Conservation (phyloP, 2,113 vertebrate species). For the Xiphophorus maculatus region DNA sequence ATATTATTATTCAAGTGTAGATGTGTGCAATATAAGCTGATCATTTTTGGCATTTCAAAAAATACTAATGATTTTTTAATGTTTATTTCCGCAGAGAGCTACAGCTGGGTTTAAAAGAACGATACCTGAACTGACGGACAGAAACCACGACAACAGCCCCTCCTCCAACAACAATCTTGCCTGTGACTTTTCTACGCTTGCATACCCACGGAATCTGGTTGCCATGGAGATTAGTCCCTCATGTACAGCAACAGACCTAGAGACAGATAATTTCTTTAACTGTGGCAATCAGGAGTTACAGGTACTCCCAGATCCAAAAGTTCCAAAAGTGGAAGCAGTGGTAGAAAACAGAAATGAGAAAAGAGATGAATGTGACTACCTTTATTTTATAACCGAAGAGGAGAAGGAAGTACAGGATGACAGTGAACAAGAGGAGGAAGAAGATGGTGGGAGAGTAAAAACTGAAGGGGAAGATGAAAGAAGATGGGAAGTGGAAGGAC, state of each 20-base stretch:
- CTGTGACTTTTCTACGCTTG: slow-evolving; percentile 5
- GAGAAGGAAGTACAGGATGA: not conserved
- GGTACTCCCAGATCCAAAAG: slow-evolving; percentile 45
- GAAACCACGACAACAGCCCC: slow-evolving; percentile 34
- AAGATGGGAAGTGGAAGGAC: not conserved
- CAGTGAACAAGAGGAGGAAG: not conserved
- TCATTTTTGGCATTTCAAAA: no score
- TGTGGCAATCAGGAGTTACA: slow-evolving; percentile 30
- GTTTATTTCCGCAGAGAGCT: slow-evolving; percentile 63
- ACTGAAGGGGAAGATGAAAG: not conserved
- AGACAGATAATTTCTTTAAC: slow-evolving; percentile 44
- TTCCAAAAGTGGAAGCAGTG: slow-evolving; percentile 7
- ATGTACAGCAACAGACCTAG: slow-evolving; percentile 22
- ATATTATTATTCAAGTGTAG: no score
- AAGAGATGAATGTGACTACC: slow-evolving; percentile 55
- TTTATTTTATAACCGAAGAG: slow-evolving; percentile 52
- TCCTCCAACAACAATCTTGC: slow-evolving; percentile 2
- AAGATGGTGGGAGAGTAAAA: not conserved
- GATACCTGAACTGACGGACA: slow-evolving; percentile 58
- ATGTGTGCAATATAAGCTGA: no score
- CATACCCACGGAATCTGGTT: slow-evolving; percentile 32
- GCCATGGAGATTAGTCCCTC: slow-evolving; percentile 66
- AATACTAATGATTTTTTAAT: not conserved
- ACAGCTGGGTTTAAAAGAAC: slow-evolving; percentile 64
- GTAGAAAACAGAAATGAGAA: not conserved